Evolutionary conservation across 2,113 vertebrate genomes (phyloP).

Genomic region (Sakesphorus luctuosus): DNA sequence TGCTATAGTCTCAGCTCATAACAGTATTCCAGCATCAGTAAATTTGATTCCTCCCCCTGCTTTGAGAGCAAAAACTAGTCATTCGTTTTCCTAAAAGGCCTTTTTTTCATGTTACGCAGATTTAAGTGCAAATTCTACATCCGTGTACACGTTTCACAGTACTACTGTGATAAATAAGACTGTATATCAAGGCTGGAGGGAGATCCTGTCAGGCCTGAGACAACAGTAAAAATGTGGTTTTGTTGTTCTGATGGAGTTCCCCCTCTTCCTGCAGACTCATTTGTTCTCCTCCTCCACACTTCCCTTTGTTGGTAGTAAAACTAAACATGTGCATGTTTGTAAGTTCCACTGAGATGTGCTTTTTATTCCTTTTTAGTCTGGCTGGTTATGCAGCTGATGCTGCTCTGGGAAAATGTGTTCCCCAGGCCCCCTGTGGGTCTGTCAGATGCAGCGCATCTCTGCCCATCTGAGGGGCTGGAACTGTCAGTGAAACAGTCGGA

Average conservation of each 20-base stretch:
- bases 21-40: neutral
- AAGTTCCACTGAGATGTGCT: neutral
- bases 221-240: neutral
- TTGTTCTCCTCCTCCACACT: neutral
- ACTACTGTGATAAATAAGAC: neutral
- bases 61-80: neutral
- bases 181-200: neutral
- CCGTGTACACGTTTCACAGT: neutral
- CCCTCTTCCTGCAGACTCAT: neutral
- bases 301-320: neutral
- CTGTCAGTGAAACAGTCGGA: neutral
- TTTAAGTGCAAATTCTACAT: neutral
- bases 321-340: neutral
- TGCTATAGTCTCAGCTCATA: neutral
- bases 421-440: neutral
- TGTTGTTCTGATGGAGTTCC: neutral
- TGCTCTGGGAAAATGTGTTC: neutral
- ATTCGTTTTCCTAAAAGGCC: neutral
- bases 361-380: neutral
- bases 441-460: neutral
- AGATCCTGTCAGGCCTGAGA: neutral
- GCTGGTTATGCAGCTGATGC: neutral
- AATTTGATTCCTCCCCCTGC: neutral
- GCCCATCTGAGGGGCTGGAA: neutral
- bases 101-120: neutral